Base-by-base conservation (phyloP, 2,888 invertebrate species). In the Drosophila buzzatii region DNA sequence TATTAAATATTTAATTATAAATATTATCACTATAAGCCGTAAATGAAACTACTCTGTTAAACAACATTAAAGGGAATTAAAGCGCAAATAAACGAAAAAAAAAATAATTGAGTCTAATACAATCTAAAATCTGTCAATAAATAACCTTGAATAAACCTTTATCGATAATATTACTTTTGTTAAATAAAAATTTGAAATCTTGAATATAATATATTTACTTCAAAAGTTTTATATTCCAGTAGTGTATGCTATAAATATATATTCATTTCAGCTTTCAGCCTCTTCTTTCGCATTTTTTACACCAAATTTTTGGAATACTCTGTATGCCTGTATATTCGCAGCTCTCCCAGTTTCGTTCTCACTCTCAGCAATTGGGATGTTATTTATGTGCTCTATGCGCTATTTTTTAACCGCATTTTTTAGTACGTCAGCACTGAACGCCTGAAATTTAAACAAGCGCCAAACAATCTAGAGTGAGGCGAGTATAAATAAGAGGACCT, bases 381-480 rank as follows among this genome's bases (percentile, higher is more conserved):
- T 64, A 77, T 83, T 69, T 82, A 72, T 87, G 57, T 7, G 68
- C 60, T 18, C 65, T 79, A 70, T 87, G 57, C 9, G 68, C 62
- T 23, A 57, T 51, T 55, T 51, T 55, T 47, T 44, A 61, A 53
- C 59, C 66, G 47, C 51, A 52, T 52, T 65, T 56, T 47, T 42
- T 45, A 27, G 31, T 37, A 16, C 12, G 33, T 35, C 60, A 44
- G 35, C 37, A 55, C 39, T 27, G 20, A 27, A 47, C 53, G 57
- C 20, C 73, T 68, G 70, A 70, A 80, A 70, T 62, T 63, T 45
- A 70, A 80, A 64, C 53, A 45, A 20, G 51, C 42, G 51, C n/a
- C 63, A 57, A 66, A 66, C 61, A 65, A 67, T 74, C 67, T 55
- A 57, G 47, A 51, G 42, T 39, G 49, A 41, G 37, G 44, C 31